phyloP scores from a whole-genome alignment of 2,888 invertebrate genomes.

The Pogonocherus hispidulus region DNA sequence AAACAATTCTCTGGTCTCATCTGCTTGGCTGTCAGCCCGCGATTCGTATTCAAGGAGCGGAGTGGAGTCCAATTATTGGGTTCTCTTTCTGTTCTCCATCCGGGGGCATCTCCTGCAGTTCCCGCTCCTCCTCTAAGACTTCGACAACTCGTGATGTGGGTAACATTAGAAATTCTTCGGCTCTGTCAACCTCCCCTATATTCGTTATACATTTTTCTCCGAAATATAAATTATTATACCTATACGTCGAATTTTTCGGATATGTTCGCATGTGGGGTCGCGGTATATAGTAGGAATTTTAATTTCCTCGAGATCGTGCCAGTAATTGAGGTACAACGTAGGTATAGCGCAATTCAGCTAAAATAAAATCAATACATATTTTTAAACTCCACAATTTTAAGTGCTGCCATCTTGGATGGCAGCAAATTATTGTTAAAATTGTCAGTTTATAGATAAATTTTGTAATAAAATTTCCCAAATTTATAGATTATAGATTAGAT shows the following conservation, averaged over 20 bases:
- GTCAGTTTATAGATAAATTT: too few relatives aligned
- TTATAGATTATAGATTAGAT: too few relatives aligned
- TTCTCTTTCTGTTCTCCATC: constrained; percentile 49
- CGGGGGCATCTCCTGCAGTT: constrained; percentile 45
- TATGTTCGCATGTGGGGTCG: constrained; percentile 11
- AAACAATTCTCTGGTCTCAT: constrained; percentile 55
- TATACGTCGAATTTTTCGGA: constrained; percentile 16
- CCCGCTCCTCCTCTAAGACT: constrained; percentile 43
- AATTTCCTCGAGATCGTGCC: neutral
- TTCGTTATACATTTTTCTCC: constrained; percentile 43
- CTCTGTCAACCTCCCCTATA: constrained; percentile 37
- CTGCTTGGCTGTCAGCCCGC: constrained; percentile 43
- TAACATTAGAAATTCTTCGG: constrained; percentile 48
- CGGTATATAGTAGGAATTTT: constrained; percentile 16
- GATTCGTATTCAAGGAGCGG: constrained; percentile 49
- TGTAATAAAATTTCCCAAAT: too few relatives aligned
- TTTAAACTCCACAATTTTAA: too few relatives aligned
- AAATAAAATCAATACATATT: too few relatives aligned
- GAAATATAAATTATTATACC: constrained; percentile 39
- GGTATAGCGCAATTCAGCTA: too few relatives aligned
- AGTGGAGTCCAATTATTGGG: constrained; percentile 51
- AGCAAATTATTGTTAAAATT: too few relatives aligned
- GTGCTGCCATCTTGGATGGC: too few relatives aligned
- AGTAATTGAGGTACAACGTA: neutral
- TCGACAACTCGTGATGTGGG: constrained; percentile 56